These are phyloP conservation scores for Cliona cf. orientalis DNA, from an alignment of 37 sponge, comb jelly and placozoan species.

Conservation along the genomic window DNA sequence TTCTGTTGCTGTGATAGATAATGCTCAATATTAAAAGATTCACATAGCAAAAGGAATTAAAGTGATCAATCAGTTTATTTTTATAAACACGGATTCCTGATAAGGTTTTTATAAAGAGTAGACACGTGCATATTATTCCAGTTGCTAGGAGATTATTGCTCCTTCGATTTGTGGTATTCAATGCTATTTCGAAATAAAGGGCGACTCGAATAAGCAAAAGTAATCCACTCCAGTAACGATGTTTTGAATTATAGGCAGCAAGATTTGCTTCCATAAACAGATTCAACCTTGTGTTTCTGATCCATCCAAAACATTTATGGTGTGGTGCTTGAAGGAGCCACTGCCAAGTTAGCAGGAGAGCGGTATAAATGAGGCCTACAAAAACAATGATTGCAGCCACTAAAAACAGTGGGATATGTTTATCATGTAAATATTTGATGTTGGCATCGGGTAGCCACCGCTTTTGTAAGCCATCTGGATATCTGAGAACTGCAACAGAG, in stretches of 20 bases:
- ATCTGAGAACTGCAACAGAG: neutral
- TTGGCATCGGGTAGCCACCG: neutral
- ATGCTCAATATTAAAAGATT: neutral
- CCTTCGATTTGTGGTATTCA: neutral
- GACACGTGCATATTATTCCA: neutral
- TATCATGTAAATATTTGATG: neutral
- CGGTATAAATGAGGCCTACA: neutral
- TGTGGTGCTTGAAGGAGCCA: neutral
- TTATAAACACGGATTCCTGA: neutral
- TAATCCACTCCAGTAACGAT: neutral
- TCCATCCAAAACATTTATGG: neutral
- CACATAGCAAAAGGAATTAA: neutral
- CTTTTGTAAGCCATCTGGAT: neutral
- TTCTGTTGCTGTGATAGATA: neutral
- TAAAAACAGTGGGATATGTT: neutral
- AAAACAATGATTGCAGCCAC: neutral
- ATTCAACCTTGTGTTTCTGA: neutral
- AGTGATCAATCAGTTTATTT: neutral
- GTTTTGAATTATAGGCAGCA: neutral
- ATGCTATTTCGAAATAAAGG: neutral
- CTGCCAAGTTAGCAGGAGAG: neutral
- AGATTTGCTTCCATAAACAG: neutral
- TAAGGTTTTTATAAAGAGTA: no score
- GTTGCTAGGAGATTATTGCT: neutral
- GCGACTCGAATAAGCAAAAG: neutral